Conservation (phyloP, 2,888 invertebrate genomes). For the Sphecodes monilicornis region DNA sequence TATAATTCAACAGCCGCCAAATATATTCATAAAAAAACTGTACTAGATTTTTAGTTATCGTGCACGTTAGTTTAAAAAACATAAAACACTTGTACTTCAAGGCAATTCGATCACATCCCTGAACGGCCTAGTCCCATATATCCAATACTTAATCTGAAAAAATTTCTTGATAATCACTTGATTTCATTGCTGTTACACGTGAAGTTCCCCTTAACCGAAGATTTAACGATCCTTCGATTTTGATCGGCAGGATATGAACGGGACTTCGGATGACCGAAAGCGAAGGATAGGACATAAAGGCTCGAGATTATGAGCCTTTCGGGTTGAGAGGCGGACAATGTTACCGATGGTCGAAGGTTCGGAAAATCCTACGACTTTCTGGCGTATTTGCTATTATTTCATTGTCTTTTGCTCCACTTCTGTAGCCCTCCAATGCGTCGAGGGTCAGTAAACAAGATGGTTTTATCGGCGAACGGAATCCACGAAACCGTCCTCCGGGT, state of each 20-base stretch:
- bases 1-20: too few relatives aligned
- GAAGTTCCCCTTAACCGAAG: too few relatives aligned
- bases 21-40: too few relatives aligned
- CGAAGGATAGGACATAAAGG: background rate
- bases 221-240: background rate
- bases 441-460: conserved; percentile 71
- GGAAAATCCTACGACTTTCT: conserved; percentile 39
- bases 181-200: too few relatives aligned
- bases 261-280: background rate
- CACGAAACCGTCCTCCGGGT: conserved; percentile 56
- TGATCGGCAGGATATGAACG: background rate
- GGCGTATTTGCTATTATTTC: conserved; percentile 72
- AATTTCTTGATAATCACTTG: too few relatives aligned
- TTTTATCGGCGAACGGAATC: conserved; percentile 61
- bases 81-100: too few relatives aligned
- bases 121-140: too few relatives aligned
- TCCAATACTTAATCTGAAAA: too few relatives aligned
- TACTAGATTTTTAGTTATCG: too few relatives aligned
- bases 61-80: too few relatives aligned
- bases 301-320: background rate
- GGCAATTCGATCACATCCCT: too few relatives aligned
- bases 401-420: conserved; percentile 53
- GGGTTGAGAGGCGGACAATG: background rate
- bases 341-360: conserved; percentile 27
- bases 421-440: conserved; percentile 64